Evolutionary conservation across 2,113 vertebrate genomes (phyloP).

Genomic region (Macrotus californicus): DNA sequence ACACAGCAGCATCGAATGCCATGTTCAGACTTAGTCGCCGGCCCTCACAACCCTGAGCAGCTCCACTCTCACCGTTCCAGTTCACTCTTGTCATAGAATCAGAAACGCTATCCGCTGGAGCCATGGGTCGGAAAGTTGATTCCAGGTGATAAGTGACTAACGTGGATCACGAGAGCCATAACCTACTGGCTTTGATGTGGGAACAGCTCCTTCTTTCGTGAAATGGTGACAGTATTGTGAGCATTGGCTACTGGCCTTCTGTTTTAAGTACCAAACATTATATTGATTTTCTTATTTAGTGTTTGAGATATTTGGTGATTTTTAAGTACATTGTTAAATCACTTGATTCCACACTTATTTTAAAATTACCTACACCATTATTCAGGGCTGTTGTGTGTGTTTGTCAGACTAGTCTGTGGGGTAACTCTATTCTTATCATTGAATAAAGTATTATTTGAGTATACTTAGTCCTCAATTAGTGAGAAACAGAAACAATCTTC

Average conservation of each 20-base stretch:
- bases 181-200: accelerated
- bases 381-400: not conserved
- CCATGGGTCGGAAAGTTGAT: accelerated
- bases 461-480: not conserved
- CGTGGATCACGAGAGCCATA: accelerated
- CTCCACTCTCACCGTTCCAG: accelerated
- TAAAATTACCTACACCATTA: not conserved
- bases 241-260: accelerated
- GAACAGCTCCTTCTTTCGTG: accelerated
- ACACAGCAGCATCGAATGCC: accelerated
- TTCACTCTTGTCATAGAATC: accelerated
- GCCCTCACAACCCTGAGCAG: accelerated
- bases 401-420: not conserved
- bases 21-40: accelerated
- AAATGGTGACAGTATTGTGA: accelerated
- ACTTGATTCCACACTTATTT: not conserved
- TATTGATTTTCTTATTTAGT: not conserved
- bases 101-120: accelerated
- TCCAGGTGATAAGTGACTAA: not conserved
- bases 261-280: not conserved
- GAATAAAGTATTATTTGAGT: not conserved
- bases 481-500: not conserved
- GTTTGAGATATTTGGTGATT: not conserved
- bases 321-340: not conserved
- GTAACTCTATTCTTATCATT: not conserved